phyloP scores from a whole-genome alignment of 2,113 vertebrate species.

The Neolamprologus cancellatus region DNA sequence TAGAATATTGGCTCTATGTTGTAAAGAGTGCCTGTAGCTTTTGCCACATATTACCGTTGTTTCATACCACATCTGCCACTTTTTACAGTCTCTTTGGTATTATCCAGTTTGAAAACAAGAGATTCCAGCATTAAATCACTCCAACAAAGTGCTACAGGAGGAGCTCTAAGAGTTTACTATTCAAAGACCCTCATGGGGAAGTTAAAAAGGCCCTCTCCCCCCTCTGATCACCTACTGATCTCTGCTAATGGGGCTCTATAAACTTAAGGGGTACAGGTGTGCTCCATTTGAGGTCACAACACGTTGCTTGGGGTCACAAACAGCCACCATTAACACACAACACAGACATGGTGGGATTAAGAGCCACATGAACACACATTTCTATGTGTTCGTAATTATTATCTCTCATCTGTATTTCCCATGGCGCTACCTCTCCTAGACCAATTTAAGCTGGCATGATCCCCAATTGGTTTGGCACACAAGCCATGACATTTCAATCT shows the following conservation, averaged over 20 bases:
- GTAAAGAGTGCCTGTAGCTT: neutral
- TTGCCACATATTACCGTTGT: neutral
- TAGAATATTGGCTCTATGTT: neutral
- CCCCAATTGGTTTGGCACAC: slow-evolving; percentile 34
- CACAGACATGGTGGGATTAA: neutral
- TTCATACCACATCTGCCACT: neutral
- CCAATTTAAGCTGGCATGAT: slow-evolving; percentile 31
- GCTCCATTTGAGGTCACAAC: slow-evolving; percentile 51
- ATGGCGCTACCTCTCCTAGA: neutral
- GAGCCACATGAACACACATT: neutral
- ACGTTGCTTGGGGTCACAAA: slow-evolving; percentile 38
- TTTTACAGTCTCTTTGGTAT: neutral
- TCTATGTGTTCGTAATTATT: neutral
- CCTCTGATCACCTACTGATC: slow-evolving; percentile 19
- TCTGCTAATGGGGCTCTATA: slow-evolving; percentile 55
- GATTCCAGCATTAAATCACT: slow-evolving; percentile 26
- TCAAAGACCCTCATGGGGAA: slow-evolving; percentile 1
- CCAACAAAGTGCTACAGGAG: neutral
- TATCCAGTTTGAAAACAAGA: neutral
- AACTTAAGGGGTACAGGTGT: slow-evolving; percentile 61
- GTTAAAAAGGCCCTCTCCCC: slow-evolving; percentile 1
- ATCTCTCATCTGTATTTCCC: slow-evolving; percentile 13
- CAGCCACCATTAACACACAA: slow-evolving; percentile 10
- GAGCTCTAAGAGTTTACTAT: slow-evolving; percentile 13
- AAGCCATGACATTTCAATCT: slow-evolving; percentile 60